Base-by-base conservation (phyloP, 2,888 invertebrate species). In the Eupithecia subumbrata region DNA sequence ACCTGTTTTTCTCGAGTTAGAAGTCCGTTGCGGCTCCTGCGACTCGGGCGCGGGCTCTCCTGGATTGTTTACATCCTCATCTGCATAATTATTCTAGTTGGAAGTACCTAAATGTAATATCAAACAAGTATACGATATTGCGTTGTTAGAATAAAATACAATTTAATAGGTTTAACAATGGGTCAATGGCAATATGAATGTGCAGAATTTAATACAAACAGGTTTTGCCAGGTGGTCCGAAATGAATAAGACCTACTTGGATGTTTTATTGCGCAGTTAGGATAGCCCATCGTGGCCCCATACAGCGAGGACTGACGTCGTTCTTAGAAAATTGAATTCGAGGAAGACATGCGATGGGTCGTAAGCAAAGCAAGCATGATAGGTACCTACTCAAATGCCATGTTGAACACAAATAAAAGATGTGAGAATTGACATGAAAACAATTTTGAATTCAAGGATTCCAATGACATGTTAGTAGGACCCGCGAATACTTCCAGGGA, bases 221-320 rank as follows among this genome's bases (percentile, higher is more conserved):
- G 82, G 82, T 82, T 82, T 75, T 68, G 78, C 82, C 82, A 82
- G 82, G 82, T 82, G 82, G 82, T 79, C 80, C 76, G 77, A 78
- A 72, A 69, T 79, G 78, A 81, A 80, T 81, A 80, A 78, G 79
- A 79, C 73, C 74, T 74, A 75, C 74, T 77, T 76, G 75, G 79
- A 69, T 74, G 77, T 77, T 74, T 78, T 79, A 78, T 76, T 81
- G 78, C 81, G 80, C 78, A 78, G 76, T 73, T 60, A 76, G 78
- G 75, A 78, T 75, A 78, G 71, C 80, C 78, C 77, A 74, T 76
- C 68, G 74, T 30, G 80, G 82, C 82, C 80, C 77, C 82, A 75
- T 66, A n/a, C 73, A 69, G 77, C 72, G 74, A 77, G 75, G 75
- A 56, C 76, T 77, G 75, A 74, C 78, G 72, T 78, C 77, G 76